phyloP scores from a whole-genome alignment of 2,797 vertebrate genomes.

The Hafferia zeledoni region DNA sequence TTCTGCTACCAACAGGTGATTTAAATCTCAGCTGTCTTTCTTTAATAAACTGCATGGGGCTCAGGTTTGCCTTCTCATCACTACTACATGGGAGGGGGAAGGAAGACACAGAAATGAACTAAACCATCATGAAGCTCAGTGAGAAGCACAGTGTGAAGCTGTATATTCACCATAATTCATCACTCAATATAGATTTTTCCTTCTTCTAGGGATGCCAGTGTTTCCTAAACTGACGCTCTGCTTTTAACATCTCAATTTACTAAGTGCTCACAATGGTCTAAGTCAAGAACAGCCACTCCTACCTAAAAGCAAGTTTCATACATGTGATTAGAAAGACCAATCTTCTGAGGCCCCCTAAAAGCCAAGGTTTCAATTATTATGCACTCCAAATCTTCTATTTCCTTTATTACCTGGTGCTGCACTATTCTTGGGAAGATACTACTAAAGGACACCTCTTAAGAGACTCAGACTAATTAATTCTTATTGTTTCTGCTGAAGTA shows the following conservation, averaged over 20 bases:
- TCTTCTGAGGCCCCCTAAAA: neutral
- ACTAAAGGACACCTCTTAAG: neutral
- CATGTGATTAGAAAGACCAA: neutral
- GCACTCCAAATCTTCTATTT: neutral
- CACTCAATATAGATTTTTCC: neutral
- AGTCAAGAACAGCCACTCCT: neutral
- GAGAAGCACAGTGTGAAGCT: neutral
- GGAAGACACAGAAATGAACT: neutral
- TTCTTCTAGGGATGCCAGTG: neutral
- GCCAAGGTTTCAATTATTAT: neutral
- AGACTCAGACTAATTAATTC: neutral
- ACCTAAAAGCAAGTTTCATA: neutral
- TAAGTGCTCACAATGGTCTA: neutral
- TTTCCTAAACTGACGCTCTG: neutral
- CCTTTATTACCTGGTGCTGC: neutral
- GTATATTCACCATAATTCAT: neutral
- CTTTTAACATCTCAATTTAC: neutral
- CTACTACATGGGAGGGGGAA: rapidly evolving
- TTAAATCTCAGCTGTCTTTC: neutral
- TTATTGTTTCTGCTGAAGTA: neutral
- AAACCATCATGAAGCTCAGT: neutral
- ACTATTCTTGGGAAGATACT: neutral
- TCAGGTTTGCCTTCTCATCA: neutral
- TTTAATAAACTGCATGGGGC: neutral
- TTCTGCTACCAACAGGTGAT: neutral